phyloP scores from a whole-genome alignment of 2,888 invertebrate genomes.

The Exocentrus adspersus region DNA sequence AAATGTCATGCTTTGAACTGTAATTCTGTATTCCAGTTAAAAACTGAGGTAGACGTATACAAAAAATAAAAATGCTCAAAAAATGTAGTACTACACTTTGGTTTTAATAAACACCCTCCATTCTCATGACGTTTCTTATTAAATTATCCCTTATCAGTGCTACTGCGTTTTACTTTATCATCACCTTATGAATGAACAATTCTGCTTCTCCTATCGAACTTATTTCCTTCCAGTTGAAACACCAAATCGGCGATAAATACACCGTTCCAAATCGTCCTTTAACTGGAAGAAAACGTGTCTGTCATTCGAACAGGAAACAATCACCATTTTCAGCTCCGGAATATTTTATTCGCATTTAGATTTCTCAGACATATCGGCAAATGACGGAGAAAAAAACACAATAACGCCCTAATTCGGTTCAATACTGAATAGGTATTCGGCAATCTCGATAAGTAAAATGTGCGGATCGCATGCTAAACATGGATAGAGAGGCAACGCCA shows the following conservation, averaged over 20 bases:
- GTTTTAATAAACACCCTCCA: no score
- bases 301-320: constrained; percentile 40
- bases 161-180: no score
- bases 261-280: not conserved
- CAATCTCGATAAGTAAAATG: constrained; percentile 52
- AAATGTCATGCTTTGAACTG: no score
- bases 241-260: not conserved
- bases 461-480: constrained; percentile 50
- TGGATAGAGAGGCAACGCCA: constrained; percentile 15
- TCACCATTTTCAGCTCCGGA: constrained; percentile 29
- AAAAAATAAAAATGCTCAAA: no score
- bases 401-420: constrained; percentile 54
- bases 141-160: no score
- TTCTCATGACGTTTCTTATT: no score
- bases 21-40: no score
- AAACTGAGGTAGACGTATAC: no score
- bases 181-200: no score
- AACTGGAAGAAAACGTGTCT: constrained; percentile 9
- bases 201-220: no score
- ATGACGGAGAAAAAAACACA: constrained; percentile 45
- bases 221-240: not conserved
- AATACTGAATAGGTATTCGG: constrained; percentile 55
- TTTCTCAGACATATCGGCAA: constrained; percentile 34
- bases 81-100: no score
- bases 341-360: constrained; percentile 41